phyloP scores from a whole-genome alignment of 2,888 invertebrate genomes.

The Acrobasis repandana region DNA sequence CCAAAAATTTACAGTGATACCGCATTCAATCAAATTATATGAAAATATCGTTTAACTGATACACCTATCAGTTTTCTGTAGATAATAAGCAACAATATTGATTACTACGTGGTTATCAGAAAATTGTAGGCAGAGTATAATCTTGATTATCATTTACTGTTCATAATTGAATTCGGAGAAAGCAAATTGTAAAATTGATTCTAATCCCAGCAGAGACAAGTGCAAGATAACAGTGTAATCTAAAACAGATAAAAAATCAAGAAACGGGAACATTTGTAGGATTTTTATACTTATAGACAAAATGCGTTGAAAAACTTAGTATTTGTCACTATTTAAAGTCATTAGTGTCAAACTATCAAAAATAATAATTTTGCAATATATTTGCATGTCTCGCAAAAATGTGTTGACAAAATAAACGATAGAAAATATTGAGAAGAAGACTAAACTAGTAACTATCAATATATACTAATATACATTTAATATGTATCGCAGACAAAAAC shows the following conservation, averaged over 20 bases:
- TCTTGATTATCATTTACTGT: background rate
- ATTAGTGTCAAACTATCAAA: background rate
- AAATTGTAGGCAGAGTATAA: background rate
- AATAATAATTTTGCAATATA: background rate
- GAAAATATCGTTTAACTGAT: background rate
- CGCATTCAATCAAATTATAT: background rate
- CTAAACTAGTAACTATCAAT: too few species aligned
- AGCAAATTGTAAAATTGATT: conserved; percentile 3
- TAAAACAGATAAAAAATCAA: background rate
- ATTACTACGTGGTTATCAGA: background rate
- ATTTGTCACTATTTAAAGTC: too few species aligned
- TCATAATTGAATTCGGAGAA: background rate
- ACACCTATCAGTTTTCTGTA: background rate
- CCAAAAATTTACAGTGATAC: too few species aligned
- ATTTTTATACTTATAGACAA: too few species aligned
- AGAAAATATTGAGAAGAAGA: too few species aligned
- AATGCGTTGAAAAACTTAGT: too few species aligned
- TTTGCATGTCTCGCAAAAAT: background rate
- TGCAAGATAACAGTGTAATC: background rate
- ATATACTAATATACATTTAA: too few species aligned
- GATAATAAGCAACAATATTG: background rate
- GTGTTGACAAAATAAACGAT: background rate
- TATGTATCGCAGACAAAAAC: too few species aligned
- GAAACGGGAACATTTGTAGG: too few species aligned
- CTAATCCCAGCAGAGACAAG: background rate